These are phyloP conservation scores for Actinia equina DNA, from an alignment of 64 coral and sea anemone species.

Conservation along the genomic window DNA sequence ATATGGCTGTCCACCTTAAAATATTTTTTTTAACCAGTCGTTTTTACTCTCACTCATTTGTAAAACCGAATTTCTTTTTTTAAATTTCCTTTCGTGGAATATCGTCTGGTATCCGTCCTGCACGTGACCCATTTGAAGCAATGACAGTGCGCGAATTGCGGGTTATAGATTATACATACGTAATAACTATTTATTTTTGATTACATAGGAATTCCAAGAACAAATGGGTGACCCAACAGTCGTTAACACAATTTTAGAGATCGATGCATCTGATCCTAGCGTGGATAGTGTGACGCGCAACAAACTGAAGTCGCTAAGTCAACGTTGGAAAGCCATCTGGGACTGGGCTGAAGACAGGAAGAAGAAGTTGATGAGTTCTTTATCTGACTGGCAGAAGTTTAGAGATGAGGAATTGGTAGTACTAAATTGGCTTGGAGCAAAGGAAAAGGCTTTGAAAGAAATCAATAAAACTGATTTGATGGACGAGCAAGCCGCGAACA, in stretches of 20 bases:
- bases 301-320: slow-evolving; percentile 41
- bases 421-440: slow-evolving; percentile 74
- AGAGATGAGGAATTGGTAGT: slow-evolving; percentile 78
- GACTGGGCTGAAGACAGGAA: slow-evolving; percentile 59
- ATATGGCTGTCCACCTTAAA: too few relatives aligned
- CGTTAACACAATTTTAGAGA: slow-evolving; percentile 37
- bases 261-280: slow-evolving; percentile 28
- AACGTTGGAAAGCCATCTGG: slow-evolving; percentile 41
- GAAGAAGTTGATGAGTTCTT: slow-evolving; percentile 25
- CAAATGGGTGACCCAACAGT: slow-evolving; percentile 38
- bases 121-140: too few relatives aligned
- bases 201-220: slow-evolving; percentile 32
- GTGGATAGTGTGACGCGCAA: slow-evolving; percentile 21
- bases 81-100: too few relatives aligned
- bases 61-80: too few relatives aligned
- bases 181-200: too few relatives aligned
- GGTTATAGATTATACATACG: too few relatives aligned
- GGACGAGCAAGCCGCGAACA: slow-evolving; percentile 58
- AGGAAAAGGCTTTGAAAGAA: slow-evolving; percentile 82
- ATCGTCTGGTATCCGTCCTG: too few relatives aligned
- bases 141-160: too few relatives aligned
- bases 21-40: too few relatives aligned
- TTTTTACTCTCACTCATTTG: too few relatives aligned
- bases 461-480: slow-evolving; percentile 71
- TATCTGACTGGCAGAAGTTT: slow-evolving; percentile 71